Evolutionary conservation across 2,113 vertebrate species (phyloP), one percentile per base, ranked within the genome.

Genomic region (Gavialis gangeticus): DNA sequence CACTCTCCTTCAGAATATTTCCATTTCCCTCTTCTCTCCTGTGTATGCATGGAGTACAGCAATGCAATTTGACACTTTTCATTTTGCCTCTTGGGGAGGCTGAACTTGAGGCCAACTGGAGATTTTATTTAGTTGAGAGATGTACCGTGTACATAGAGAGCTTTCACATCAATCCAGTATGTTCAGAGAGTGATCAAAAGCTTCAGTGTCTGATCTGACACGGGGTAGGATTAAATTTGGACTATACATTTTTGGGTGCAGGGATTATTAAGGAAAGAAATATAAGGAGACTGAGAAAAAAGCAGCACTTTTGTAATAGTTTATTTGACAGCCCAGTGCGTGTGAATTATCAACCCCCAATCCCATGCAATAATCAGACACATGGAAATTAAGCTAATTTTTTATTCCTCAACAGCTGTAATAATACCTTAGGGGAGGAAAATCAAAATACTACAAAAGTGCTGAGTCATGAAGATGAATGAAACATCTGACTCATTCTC

Each of bases 21-120:
- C 66, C 57, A 3, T 18, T 46, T 87, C 87, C 87, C 62, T 83
- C 56, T 63, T 46, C 77, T 88, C 28, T 89, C 92, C 24, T 12
- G 56, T 10, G 88, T 84, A 22, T 2, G 2, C 1, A 1, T 56
- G 46, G 80, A 4, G 0, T 25, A 54, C 84, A 13, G 89, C 86
- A 75, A 4, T 4, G 5, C 91, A 8, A 73, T 24, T 93, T 82
- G 76, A 56, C 88, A n/a, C 93, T 85, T 93, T 55, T 79, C 93
- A 66, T 87, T 84, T 82, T 78, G 91, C 79, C 96, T 95, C 90
- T 73, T 87, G 89, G 96, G 96, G 96, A 94, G 95, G 87, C 93
- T 94, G 85, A 96, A 89, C 89, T 58, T 58, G 21, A 77, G 96
- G 95, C 92, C 95, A 94, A 15, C 88, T 73, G 90, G 87, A 93